Conservation (phyloP, 2,113 vertebrate species). For the Lepus europaeus region DNA sequence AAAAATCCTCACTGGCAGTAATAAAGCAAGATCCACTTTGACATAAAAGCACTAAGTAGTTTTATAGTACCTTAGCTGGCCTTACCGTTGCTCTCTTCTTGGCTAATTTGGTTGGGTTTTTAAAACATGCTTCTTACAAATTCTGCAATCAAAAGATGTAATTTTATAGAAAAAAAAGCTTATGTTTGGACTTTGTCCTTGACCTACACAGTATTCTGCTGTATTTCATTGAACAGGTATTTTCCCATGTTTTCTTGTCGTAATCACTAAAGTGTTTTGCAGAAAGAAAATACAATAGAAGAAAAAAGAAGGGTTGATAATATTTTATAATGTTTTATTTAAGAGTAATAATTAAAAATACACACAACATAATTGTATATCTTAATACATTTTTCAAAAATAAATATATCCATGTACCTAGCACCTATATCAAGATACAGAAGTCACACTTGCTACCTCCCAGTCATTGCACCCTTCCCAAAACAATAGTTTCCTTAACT, state of each 20-base stretch:
- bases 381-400: not conserved
- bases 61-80: constrained; percentile 55
- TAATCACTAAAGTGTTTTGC: not conserved
- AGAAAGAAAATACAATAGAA: not conserved
- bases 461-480: not conserved
- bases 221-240: not conserved
- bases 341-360: not conserved
- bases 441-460: accelerated
- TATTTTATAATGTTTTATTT: not conserved
- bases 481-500: not conserved
- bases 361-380: not conserved
- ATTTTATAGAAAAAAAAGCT: not conserved
- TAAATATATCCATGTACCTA: not conserved
- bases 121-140: constrained; percentile 56
- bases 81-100: constrained; percentile 56
- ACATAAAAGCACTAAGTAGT: not conserved
- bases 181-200: constrained; percentile 72
- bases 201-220: not conserved
- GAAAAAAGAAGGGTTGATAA: not conserved
- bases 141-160: constrained; percentile 61
- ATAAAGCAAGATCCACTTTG: constrained; percentile 69
- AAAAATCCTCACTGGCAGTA: not conserved
- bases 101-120: constrained; percentile 42
- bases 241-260: not conserved
- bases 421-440: not conserved